Evolutionary conservation across 2,113 vertebrate species (phyloP).

Genomic region (Tychaedon coryphoeus): DNA sequence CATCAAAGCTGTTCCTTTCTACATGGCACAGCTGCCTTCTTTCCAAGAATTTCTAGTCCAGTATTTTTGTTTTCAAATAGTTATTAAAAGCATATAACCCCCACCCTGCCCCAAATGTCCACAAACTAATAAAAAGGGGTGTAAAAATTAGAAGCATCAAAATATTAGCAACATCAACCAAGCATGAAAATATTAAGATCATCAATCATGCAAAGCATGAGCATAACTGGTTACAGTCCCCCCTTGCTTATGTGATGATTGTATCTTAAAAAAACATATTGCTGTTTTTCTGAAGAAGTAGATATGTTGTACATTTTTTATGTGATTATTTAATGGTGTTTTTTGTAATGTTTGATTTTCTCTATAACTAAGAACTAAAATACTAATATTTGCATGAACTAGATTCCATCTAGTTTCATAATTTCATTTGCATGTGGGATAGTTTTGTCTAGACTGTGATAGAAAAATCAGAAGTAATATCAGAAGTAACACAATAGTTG

Average conservation of each 20-base stretch:
- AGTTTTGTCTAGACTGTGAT: not conserved
- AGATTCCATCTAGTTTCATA: not conserved
- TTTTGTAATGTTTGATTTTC: not conserved
- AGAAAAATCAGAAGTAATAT: not conserved
- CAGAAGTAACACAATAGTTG: not conserved
- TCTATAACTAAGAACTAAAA: not conserved
- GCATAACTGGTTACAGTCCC: not conserved
- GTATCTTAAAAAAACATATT: not conserved
- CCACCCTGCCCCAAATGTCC: not conserved
- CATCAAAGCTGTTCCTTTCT: slow-evolving; percentile 33
- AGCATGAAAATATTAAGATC: not conserved
- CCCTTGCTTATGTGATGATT: not conserved
- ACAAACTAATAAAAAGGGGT: not conserved
- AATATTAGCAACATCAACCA: not conserved
- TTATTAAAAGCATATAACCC: not conserved
- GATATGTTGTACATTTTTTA: not conserved
- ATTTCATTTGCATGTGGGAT: not conserved
- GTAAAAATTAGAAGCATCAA: not conserved
- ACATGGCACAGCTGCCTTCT: not conserved
- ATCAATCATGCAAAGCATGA: not conserved
- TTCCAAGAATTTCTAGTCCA: slow-evolving; percentile 37
- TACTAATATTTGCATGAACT: not conserved
- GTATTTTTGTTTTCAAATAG: not conserved
- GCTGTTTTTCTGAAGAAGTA: not conserved
- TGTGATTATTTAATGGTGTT: not conserved